Conservation (phyloP, 2,797 vertebrate species). For the Macropus fuliginosus region DNA sequence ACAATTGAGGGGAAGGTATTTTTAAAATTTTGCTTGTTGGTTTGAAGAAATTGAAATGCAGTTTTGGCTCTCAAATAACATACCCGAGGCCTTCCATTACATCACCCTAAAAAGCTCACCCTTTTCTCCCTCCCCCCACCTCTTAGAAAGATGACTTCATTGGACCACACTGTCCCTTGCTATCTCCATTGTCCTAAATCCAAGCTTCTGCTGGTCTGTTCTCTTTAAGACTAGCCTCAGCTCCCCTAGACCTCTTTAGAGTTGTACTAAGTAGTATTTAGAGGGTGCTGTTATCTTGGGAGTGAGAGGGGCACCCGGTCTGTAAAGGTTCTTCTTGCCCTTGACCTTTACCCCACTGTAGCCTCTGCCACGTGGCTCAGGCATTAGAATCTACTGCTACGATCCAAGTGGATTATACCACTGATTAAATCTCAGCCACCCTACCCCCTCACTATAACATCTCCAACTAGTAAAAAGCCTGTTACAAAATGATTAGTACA, state of each 20-base stretch:
- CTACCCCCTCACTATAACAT: not conserved
- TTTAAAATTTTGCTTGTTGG: conserved; percentile 28
- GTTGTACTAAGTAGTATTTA: too few species aligned
- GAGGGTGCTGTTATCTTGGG: not conserved
- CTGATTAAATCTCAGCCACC: not conserved
- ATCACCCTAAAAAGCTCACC: not conserved
- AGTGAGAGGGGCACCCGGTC: not conserved
- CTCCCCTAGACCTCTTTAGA: not conserved
- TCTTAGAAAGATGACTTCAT: not conserved
- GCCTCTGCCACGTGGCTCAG: not conserved
- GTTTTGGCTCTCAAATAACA: not conserved
- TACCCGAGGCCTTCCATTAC: not conserved
- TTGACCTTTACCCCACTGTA: too few species aligned
- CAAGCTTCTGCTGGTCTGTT: not conserved
- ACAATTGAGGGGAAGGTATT: not conserved
- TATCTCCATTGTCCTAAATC: not conserved
- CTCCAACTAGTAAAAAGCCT: too few species aligned
- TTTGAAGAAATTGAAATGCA: not conserved
- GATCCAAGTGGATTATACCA: not conserved
- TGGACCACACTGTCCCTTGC: not conserved
- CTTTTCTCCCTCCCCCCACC: not conserved
- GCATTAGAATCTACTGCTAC: not conserved
- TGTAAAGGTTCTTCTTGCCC: not conserved
- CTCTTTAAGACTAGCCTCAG: not conserved
- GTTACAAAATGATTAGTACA: not conserved